phyloP scores from a whole-genome alignment of 1,140 invertebrate species.

The Pseudomyrmex cubaensis region DNA sequence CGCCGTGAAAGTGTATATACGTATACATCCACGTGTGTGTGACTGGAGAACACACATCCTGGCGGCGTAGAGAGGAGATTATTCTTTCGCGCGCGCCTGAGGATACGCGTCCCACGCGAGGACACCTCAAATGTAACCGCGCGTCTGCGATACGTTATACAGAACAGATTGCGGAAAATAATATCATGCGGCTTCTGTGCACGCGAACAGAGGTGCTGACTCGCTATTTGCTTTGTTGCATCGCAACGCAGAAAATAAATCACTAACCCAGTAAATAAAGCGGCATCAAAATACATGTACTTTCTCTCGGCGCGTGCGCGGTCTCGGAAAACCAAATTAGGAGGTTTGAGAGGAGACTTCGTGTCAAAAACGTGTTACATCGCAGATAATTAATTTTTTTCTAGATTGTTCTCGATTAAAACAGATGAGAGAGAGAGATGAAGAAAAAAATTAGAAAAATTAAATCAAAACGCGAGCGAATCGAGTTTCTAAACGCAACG shows the following conservation, averaged over 20 bases:
- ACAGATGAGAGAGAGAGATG: background rate
- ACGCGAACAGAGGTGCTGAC: background rate
- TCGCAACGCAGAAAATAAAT: background rate
- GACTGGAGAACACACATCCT: conserved; percentile 46
- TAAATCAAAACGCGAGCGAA: background rate
- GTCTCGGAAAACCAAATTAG: background rate
- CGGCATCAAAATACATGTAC: conserved; percentile 30
- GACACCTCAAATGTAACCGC: background rate
- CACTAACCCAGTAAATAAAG: conserved; percentile 13
- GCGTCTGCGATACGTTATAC: background rate
- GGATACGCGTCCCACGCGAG: conserved; percentile 23
- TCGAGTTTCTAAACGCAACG: background rate
- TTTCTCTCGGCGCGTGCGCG: conserved; percentile 12
- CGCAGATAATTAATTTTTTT: background rate
- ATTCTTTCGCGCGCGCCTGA: background rate
- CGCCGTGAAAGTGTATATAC: conserved; percentile 66
- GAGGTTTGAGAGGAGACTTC: background rate
- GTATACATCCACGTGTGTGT: background rate
- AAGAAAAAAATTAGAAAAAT: background rate
- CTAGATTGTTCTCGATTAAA: background rate
- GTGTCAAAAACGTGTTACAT: background rate
- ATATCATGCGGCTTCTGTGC: background rate
- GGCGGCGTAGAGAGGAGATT: background rate
- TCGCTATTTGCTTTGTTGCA: background rate
- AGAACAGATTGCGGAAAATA: background rate